Evolutionary conservation across 2,797 vertebrate species (phyloP).

Genomic region (Urosaurus nigricauda): DNA sequence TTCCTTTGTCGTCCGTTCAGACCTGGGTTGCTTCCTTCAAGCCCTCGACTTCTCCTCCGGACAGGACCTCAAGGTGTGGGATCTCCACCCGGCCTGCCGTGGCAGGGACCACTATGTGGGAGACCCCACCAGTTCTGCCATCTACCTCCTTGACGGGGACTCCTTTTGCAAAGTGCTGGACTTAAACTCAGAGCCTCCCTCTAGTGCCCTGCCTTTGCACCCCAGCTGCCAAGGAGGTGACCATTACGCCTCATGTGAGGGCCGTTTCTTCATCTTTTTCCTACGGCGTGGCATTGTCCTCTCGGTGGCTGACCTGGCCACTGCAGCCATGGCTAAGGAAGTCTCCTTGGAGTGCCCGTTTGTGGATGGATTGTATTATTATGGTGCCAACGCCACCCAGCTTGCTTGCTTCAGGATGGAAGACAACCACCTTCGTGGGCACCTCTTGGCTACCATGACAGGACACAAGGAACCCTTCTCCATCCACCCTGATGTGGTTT

Average conservation of each 20-base stretch:
- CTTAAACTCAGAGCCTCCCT: neutral
- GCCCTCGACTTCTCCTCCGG: neutral
- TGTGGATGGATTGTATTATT: constrained; percentile 17
- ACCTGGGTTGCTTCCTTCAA: constrained; percentile 39
- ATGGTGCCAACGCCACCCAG: neutral
- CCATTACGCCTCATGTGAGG: constrained; percentile 13
- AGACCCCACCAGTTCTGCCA: constrained; percentile 7
- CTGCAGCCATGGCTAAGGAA: constrained; percentile 1
- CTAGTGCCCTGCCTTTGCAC: neutral
- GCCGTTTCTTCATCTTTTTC: constrained; percentile 31
- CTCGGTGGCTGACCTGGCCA: constrained; percentile 6
- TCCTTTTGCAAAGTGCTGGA: constrained; percentile 18
- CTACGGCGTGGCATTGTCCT: constrained; percentile 6
- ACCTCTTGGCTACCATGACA: neutral
- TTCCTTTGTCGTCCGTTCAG: constrained; percentile 27
- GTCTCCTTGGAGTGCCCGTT: neutral
- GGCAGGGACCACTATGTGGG: constrained; percentile 34
- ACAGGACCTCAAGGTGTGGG: constrained; percentile 16
- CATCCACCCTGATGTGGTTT: neutral
- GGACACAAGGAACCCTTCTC: constrained; percentile 10
- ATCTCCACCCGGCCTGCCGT: constrained; percentile 27
- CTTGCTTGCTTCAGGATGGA: constrained; percentile 22
- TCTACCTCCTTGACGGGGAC: constrained; percentile 20
- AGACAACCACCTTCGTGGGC: neutral
- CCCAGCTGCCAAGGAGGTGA: constrained; percentile 30